Base-by-base conservation (phyloP, 2,113 vertebrate genomes). In the Todiramphus chloris region DNA sequence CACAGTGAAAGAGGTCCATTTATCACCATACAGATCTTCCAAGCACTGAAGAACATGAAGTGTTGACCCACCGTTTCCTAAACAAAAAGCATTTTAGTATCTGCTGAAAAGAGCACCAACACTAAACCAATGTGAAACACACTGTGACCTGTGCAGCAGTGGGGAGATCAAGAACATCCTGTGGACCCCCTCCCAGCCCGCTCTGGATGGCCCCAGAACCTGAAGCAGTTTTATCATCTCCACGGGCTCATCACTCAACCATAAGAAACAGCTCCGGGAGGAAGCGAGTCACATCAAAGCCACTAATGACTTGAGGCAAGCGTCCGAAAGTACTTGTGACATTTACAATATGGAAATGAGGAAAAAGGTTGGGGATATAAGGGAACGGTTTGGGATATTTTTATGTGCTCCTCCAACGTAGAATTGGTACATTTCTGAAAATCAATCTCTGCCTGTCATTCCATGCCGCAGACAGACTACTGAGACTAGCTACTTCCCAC, bases 21-120 rank as follows among this genome's bases (percentile, higher is more conserved):
- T 58, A 64, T 98, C 97, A 81, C 98, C 98, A 90, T 98, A 99
- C 16, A 98, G 83, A 33, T 98, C 97, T 85, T 97, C 96, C 86
- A 99, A 96, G 89, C 96, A 96, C 63, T 43, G 97, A 79, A 99
- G 98, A 25, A 97, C 97, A 20, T 97, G 98, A 62, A 99, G 97
- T 5, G 99, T 99, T 27, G 99, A 99, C 76, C 99, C 99, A 85
- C 99, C 99, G 68, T 99, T 99, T 85, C 99, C 99, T 99, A 91
- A 46, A 75, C 62, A 43, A 68, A 95, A 95, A 91, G 37, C 3
- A 67, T 25, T 37, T 88, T 9, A 84, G 35, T 28, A 35, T 3
- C n/a, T 90, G 62, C 64, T 43, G 81, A 68, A 70, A 73, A 58
- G 86, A 43, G 41, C 28, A 21, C 28, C 13, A 31, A 44, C 20